These are phyloP conservation scores for Gonatopus flavifemur DNA, from an alignment of 1,140 invertebrate species.

Conservation along the genomic window DNA sequence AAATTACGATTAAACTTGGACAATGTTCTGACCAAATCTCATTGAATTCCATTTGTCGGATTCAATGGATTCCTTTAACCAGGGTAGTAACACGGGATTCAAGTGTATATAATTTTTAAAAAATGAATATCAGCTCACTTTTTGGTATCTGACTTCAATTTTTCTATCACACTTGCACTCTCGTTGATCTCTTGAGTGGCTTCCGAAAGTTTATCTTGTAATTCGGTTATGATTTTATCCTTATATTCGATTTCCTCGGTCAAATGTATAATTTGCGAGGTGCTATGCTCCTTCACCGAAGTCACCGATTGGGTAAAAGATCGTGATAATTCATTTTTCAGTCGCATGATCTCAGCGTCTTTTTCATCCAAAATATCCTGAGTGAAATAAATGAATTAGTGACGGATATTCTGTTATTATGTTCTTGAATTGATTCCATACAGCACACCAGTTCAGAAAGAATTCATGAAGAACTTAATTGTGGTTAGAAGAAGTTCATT, in stretches of 20 bases:
- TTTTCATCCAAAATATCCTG: conserved; percentile 67
- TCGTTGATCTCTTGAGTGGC: conserved; percentile 72
- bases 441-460: too few species aligned
- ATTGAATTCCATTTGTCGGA: too few species aligned
- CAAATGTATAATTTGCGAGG: conserved; percentile 37
- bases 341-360: conserved; percentile 64
- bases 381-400: conserved; percentile 21
- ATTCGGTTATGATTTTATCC: conserved; percentile 67
- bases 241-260: conserved; percentile 61
- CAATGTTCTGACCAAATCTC: too few species aligned
- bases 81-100: not conserved
- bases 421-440: too few species aligned
- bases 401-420: too few species aligned
- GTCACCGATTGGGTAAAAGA: conserved; percentile 29
- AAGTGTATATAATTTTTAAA: not conserved
- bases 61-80: too few species aligned
- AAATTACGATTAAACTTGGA: too few species aligned
- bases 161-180: conserved; percentile 62
- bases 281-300: conserved; percentile 32
- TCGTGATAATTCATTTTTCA: conserved; percentile 52
- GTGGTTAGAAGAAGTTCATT: too few species aligned
- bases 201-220: conserved; percentile 69
- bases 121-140: conserved; percentile 18
- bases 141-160: conserved; percentile 54
- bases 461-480: too few species aligned